Base-by-base conservation (phyloP, 2,888 invertebrate genomes). In the Andrena minutula region DNA sequence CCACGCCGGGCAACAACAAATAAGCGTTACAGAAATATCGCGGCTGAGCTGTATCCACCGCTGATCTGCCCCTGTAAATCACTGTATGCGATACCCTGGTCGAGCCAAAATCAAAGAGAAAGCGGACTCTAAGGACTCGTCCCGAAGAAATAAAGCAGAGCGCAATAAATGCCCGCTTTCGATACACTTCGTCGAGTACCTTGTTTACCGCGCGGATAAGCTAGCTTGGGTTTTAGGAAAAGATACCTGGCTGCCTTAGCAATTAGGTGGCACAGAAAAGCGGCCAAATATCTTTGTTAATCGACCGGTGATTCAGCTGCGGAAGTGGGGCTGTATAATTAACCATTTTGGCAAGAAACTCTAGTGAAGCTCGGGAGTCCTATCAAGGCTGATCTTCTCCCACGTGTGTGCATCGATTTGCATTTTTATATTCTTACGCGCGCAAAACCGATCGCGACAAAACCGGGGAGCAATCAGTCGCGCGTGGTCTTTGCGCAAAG, bases 361-460 rank as follows among this genome's bases (percentile, higher is more conserved):
- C 66, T 69, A 77, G 49, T 77, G 70, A 77, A 20, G 61, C 56
- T 23, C 66, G 74, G 35, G 63, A 65, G 63, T 63, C 61, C 26
- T 20, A 32, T 77, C 84, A 83, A 84, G 84, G 84, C 16, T 77
- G 71, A 66, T 63, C 49, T 5, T 83, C 72, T 64, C 80, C 83
- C 69, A 83, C 83, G 75, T 77, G 30, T 2, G 61, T 35, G 80
- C 83, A 84, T 84, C 71, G 64, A 84, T 84, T 84, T 72, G 70
- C 75, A 73, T 79, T 76, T 74, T 81, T 77, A 70, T 60, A 72
- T 69, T 71, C 77, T 81, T 81, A 65, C 72, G 61, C 51, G 77
- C 51, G 60, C n/a, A 68, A 79, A 79, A 72, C 47, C 58, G 53
- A 75, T 75, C 51, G 75, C 72, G 49, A n/a, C 53, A 16, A 68